Evolutionary conservation across 2,888 invertebrate genomes (phyloP).

Genomic region (Cheilosia vernalis): DNA sequence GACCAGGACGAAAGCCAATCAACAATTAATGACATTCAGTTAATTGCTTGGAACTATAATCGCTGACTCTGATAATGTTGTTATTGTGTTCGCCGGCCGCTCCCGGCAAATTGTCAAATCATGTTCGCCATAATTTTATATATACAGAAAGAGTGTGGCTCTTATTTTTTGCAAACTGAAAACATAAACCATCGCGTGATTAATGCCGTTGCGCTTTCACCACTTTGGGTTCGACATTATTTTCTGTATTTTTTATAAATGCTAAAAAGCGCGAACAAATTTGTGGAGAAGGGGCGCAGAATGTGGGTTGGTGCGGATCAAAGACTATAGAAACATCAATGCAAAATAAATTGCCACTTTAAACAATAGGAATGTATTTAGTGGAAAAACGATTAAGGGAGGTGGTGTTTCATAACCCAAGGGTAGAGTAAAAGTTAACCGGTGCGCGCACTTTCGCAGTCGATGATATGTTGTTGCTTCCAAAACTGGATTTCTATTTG

Average conservation of each 20-base stretch:
- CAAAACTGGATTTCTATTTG: no score
- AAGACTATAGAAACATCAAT: not conserved
- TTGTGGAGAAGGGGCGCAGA: not conserved
- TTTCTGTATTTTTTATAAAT: not conserved
- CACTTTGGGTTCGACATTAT: not conserved
- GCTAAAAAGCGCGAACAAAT: not conserved
- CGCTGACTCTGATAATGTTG: no score
- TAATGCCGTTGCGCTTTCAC: not conserved
- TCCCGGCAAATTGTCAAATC: no score
- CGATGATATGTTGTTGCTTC: not conserved
- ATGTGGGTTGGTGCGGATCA: not conserved
- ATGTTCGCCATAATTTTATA: no score
- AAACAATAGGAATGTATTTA: not conserved
- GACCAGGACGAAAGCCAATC: no score
- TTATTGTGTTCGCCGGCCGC: no score
- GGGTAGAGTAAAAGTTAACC: not conserved
- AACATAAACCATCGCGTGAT: conserved; percentile 11
- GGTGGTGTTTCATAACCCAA: not conserved
- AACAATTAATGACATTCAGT: conserved; percentile 21
- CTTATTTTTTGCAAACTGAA: not conserved
- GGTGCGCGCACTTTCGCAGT: no score
- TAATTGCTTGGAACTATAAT: not conserved
- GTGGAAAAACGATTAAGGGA: not conserved
- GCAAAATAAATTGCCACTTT: not conserved
- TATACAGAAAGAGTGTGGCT: not conserved